Evolutionary conservation across 2,888 invertebrate genomes (phyloP).

Genomic region (Lepidochrysops patricia): DNA sequence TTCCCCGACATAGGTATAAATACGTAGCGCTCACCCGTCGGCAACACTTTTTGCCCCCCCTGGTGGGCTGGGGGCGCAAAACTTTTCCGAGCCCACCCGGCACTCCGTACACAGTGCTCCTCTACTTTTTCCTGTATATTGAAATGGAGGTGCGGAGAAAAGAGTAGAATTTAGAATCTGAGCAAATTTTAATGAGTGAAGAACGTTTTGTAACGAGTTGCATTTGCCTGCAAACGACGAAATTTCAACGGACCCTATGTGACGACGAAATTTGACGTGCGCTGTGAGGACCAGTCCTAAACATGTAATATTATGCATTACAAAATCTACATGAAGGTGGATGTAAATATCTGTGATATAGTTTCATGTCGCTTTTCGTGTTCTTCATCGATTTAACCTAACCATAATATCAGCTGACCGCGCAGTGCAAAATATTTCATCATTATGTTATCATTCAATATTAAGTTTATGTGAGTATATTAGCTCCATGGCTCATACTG

Average conservation of each 20-base stretch:
- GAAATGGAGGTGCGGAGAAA: conserved; percentile 74
- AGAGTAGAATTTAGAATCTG: conserved; percentile 73
- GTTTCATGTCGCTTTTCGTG: not conserved
- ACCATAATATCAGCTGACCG: too few relatives aligned
- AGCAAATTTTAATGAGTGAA: conserved; percentile 69
- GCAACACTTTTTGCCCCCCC: conserved; percentile 72
- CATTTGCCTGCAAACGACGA: too few relatives aligned
- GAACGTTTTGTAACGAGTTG: not conserved
- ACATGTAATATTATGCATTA: not conserved
- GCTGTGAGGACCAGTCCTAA: not conserved
- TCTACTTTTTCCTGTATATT: conserved; percentile 75
- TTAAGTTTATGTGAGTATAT: too few relatives aligned
- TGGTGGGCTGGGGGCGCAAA: conserved; percentile 62
- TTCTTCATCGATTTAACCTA: not conserved
- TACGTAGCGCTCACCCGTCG: conserved; percentile 62
- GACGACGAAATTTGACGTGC: not conserved
- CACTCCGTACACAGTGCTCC: conserved; percentile 71
- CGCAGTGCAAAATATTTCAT: too few relatives aligned
- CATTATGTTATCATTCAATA: too few relatives aligned
- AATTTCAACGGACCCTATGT: too few relatives aligned
- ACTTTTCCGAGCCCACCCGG: conserved; percentile 67
- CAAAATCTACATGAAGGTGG: not conserved
- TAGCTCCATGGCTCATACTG: too few relatives aligned
- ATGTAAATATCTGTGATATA: not conserved
- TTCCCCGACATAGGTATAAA: conserved; percentile 71